Evolutionary conservation across 92 coral and sea anemone genomes (phyloP), one percentile per base, ranked within the genome.

Genomic region (Bergia puertoricense): DNA sequence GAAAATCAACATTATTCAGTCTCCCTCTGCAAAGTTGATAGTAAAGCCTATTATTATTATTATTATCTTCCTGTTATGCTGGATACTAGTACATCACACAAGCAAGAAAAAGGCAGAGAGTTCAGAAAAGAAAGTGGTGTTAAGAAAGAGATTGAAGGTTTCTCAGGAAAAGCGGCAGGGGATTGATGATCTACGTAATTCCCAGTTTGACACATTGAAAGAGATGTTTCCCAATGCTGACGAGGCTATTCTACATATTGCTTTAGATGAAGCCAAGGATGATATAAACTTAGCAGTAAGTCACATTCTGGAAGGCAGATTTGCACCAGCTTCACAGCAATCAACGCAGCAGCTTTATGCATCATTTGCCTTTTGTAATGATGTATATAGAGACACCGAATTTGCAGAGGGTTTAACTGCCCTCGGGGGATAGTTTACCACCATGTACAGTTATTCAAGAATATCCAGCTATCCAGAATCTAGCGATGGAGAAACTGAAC

Each of bases 401-500:
- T 80, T 81, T 80, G 82, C 78, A 56, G 72, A 88, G 76, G 44
- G 79, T 54, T 74, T 88, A 54, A 36, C 51, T 83, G 81, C 22
- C 22, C 2, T 77, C 37, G 20, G 36, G 20, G 14, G 56, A 77
- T 77, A 18, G n/a, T 41, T 43, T 59, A 18, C 59, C 59, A 16
- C 20, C 40, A n/a, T 46, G 40, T 23, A 6, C 82, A 78, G 40
- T 78, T 44, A 43, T 77, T 46, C 6, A 0, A 23, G 66, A n/a
- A n/a, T n/a, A n/a, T n/a, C n/a, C 80, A 23, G 41, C 88, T 44
- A 4, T 92, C 74, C 54, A 68, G 82, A 77, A 78, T 50, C 84
- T 87, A 72, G 85, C 93, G 18, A 62, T 71, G 68, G 82, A 83
- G 69, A 90, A 85, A 75, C 76, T 93, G 22, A 39, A 80, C 44